Evolutionary conservation across 2,888 invertebrate species (phyloP).

Genomic region (Keiferia lycopersicella): DNA sequence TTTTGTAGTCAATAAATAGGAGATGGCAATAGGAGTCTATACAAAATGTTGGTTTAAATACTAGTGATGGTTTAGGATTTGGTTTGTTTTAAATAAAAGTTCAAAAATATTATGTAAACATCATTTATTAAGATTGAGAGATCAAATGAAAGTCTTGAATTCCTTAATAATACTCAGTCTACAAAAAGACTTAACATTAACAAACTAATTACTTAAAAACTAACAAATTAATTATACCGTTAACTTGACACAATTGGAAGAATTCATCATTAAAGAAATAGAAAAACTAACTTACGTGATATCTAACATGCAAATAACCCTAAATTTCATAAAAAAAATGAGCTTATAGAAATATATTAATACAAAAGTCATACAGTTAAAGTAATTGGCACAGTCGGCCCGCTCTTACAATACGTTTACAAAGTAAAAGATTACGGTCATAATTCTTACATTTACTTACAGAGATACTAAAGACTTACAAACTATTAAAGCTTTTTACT

Average conservation of each 20-base stretch:
- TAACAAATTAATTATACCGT: slow-evolving; percentile 25
- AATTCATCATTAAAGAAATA: slow-evolving; percentile 50
- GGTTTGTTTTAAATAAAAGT: not conserved
- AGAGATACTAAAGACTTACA: slow-evolving; percentile 38
- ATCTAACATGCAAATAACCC: slow-evolving; percentile 24
- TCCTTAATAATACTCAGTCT: slow-evolving; percentile 71
- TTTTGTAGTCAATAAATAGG: too few relatives aligned
- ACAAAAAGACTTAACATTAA: slow-evolving; percentile 41
- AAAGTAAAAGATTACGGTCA: slow-evolving; percentile 37
- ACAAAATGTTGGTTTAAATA: not conserved
- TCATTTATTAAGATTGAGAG: slow-evolving; percentile 72
- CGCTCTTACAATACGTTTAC: slow-evolving; percentile 45
- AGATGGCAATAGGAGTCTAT: too few relatives aligned
- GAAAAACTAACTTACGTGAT: slow-evolving; percentile 25
- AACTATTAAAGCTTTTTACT: slow-evolving; percentile 64
- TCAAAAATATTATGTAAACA: slow-evolving; percentile 42
- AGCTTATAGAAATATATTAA: slow-evolving; percentile 31
- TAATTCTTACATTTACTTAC: slow-evolving; percentile 27
- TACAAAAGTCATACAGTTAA: slow-evolving; percentile 17
- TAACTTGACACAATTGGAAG: slow-evolving; percentile 59
- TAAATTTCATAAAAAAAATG: slow-evolving; percentile 31
- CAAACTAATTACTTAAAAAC: slow-evolving; percentile 32
- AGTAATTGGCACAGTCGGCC: slow-evolving; percentile 75
- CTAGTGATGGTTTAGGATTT: not conserved
- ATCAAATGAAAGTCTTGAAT: slow-evolving; percentile 79